A percentile compares a stretch with the other conserved stretches of the same genome.
Conservation (phyloP, 2,113 vertebrate genomes). For the Dendropsophus ebraccatus region DNA sequence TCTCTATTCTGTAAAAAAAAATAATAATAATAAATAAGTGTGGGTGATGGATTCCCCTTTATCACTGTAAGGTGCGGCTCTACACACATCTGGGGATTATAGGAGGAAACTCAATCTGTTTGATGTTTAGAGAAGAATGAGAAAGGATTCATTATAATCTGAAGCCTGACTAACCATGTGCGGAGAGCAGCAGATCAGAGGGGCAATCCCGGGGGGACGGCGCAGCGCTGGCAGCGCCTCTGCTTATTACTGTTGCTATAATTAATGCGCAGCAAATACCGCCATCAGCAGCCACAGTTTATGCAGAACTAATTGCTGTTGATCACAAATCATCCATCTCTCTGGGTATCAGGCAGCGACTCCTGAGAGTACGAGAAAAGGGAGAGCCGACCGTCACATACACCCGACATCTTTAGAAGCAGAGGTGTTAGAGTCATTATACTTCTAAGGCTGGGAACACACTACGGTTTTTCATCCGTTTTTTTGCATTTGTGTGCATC, state of each 20-base stretch:
- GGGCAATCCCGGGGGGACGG: background rate
- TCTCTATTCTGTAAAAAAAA: too few species aligned
- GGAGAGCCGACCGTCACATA: background rate
- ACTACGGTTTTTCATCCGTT: too few species aligned
- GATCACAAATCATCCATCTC: conserved; percentile 38
- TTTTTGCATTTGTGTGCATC: too few species aligned
- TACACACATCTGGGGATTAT: background rate
- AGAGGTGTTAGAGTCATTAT: too few species aligned
- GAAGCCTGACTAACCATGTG: background rate
- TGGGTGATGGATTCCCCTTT: too few species aligned
- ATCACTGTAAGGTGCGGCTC: too few species aligned
- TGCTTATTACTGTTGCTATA: conserved; percentile 52
- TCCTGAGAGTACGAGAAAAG: background rate
- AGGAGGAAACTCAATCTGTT: background rate
- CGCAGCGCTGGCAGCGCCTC: background rate
- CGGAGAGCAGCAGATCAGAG: background rate
- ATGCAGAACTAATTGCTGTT: conserved; percentile 54
- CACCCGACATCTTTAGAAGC: background rate
- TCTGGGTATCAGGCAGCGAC: background rate
- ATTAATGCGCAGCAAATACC: conserved; percentile 19
- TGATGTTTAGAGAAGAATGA: background rate
- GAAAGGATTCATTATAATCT: background rate
- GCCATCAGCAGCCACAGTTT: conserved; percentile 21
- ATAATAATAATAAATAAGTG: too few species aligned
- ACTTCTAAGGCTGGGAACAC: too few species aligned